A percentile compares a stretch with the other conserved stretches of the same genome.
These are phyloP conservation scores for Didymodactylos carnosus DNA, from an alignment of 2,888 invertebrate genomes.

Conservation along the genomic window DNA sequence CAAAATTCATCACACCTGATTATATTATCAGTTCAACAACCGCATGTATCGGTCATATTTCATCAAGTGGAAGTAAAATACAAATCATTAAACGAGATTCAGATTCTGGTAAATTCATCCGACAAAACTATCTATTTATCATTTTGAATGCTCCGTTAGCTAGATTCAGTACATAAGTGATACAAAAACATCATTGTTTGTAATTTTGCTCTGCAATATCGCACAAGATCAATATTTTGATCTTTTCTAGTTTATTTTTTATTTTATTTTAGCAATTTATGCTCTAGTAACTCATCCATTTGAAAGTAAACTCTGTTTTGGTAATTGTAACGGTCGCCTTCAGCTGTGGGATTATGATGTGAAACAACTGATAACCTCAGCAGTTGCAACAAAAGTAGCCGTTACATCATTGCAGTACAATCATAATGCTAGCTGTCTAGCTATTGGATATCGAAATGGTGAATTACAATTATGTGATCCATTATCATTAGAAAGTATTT, in stretches of 20 bases:
- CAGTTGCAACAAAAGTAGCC: constrained; percentile 17
- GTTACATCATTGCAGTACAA: constrained; percentile 27
- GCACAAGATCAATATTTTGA: no score
- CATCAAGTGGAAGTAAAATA: constrained; percentile 27
- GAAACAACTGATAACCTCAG: constrained; percentile 22
- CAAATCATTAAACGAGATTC: constrained; percentile 19
- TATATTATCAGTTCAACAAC: constrained; percentile 31
- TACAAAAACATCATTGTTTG: no score
- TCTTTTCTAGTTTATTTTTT: no score
- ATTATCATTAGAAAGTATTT: constrained; percentile 26
- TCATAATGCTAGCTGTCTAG: constrained; percentile 25
- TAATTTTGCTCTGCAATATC: no score
- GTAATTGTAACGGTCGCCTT: constrained; percentile 30
- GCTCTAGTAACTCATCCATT: constrained; percentile 28
- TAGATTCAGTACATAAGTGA: no score
- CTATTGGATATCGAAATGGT: constrained; percentile 30
- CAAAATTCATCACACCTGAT: constrained; percentile 27
- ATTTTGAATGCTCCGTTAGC: no score
- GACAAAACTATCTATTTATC: no score
- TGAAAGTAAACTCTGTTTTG: constrained; percentile 26
- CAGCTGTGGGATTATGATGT: constrained; percentile 32
- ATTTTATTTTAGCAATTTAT: constrained; percentile 28
- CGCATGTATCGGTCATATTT: constrained; percentile 28
- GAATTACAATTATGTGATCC: constrained; percentile 28
- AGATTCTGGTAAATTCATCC: not conserved